These are phyloP conservation scores for Lagopus muta DNA, from an alignment of 2,113 vertebrate genomes.

Conservation along the genomic window DNA sequence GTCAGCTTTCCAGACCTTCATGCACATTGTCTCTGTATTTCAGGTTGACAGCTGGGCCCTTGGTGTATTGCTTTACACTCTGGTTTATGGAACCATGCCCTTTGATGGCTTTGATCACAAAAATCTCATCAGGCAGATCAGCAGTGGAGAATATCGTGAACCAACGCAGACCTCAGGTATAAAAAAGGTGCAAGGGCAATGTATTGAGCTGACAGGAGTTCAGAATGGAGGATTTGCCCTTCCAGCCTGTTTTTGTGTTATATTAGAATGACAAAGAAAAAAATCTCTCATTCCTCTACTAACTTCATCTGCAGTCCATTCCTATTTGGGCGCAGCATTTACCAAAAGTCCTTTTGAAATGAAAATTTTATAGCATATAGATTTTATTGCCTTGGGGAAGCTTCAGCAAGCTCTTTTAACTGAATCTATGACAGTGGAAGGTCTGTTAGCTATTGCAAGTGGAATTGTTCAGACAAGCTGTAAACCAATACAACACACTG, in stretches of 20 bases:
- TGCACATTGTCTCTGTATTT: slow-evolving; percentile 53
- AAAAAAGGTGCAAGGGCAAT: background rate
- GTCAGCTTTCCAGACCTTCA: background rate
- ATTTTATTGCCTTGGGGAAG: slow-evolving; percentile 30
- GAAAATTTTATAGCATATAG: background rate
- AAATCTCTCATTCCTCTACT: background rate
- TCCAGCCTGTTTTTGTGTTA: background rate
- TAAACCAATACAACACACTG: background rate
- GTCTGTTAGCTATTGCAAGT: slow-evolving; percentile 42
- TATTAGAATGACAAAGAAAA: background rate
- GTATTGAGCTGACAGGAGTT: background rate
- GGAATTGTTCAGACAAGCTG: slow-evolving; percentile 29
- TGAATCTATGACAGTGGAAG: slow-evolving; percentile 25
- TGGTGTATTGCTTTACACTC: slow-evolving; percentile 95
- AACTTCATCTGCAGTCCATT: slow-evolving; percentile 29
- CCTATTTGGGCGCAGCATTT: slow-evolving; percentile 14
- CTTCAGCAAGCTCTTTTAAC: background rate
- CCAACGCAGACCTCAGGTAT: slow-evolving; percentile 98
- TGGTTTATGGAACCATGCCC: slow-evolving; percentile 98
- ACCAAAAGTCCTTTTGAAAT: slow-evolving; percentile 1
- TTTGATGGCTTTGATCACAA: slow-evolving; percentile 98
- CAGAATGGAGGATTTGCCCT: background rate
- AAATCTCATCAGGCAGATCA: slow-evolving; percentile 98
- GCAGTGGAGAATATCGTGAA: slow-evolving; percentile 97
- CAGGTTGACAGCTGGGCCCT: slow-evolving; percentile 99